Evolutionary conservation across 2,113 vertebrate genomes (phyloP).

Genomic region (Amia ocellicauda): DNA sequence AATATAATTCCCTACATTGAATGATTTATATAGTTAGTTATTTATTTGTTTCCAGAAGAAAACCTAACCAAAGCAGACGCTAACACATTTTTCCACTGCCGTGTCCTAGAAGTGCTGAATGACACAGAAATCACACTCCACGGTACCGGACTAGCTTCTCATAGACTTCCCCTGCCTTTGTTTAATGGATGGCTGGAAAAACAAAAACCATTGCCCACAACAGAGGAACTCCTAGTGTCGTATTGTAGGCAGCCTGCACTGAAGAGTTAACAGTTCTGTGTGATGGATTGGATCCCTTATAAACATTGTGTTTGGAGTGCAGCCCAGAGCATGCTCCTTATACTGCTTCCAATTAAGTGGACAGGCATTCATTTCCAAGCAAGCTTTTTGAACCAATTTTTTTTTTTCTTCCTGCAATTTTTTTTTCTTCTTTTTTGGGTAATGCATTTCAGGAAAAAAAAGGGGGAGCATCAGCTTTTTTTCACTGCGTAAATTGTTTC

Average conservation of each 20-base stretch:
- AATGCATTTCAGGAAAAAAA: too few species aligned
- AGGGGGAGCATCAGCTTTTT: not conserved
- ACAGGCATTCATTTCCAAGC: slow-evolving; percentile 31
- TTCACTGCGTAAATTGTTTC: too few species aligned
- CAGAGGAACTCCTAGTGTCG: not conserved
- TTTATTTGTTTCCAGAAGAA: too few species aligned
- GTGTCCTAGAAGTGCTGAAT: too few species aligned
- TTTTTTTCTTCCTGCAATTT: slow-evolving; percentile 13
- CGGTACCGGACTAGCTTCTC: too few species aligned
- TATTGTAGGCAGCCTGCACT: slow-evolving; percentile 1
- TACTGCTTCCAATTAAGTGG: slow-evolving; percentile 39
- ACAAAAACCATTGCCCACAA: too few species aligned
- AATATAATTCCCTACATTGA: too few species aligned
- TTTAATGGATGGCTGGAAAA: too few species aligned
- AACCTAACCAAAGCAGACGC: too few species aligned
- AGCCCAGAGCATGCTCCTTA: slow-evolving; percentile 45
- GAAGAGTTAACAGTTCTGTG: slow-evolving; percentile 26
- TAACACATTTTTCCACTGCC: too few species aligned
- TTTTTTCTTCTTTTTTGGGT: slow-evolving; percentile 11
- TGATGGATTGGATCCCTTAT: slow-evolving; percentile 58
- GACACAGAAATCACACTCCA: too few species aligned
- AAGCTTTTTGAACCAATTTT: slow-evolving; percentile 28
- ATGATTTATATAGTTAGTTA: too few species aligned
- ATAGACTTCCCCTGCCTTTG: not conserved
- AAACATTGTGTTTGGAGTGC: slow-evolving; percentile 62